phyloP scores from a whole-genome alignment of 2,888 invertebrate species.

The Tinea semifulvella region DNA sequence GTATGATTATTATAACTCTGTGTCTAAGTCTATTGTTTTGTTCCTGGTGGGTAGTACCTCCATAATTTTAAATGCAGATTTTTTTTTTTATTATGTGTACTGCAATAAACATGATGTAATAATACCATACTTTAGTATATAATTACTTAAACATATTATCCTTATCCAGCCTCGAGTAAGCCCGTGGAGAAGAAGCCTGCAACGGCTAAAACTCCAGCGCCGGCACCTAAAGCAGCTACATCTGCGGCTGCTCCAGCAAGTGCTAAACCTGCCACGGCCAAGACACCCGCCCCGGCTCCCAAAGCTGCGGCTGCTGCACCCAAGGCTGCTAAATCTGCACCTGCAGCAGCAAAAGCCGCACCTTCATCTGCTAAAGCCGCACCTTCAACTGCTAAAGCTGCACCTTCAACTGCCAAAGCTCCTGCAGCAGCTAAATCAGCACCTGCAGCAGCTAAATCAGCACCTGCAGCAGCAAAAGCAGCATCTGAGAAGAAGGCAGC shows the following conservation, averaged over 20 bases:
- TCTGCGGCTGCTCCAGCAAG: conserved; percentile 46
- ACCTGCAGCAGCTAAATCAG: conserved; percentile 33
- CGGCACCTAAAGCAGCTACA: conserved; percentile 36
- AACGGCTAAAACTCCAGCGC: conserved; percentile 52
- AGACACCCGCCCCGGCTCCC: conserved; percentile 37
- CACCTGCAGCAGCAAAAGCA: conserved; percentile 32
- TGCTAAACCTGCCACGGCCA: conserved; percentile 47
- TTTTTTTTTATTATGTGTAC: too few species aligned
- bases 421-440: conserved; percentile 52
- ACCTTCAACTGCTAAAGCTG: conserved; percentile 43
- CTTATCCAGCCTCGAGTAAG: conserved; percentile 29
- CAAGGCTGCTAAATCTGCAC: conserved; percentile 38
- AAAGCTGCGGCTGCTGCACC: conserved; percentile 28
- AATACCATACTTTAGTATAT: too few species aligned
- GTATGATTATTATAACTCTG: too few species aligned
- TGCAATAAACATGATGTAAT: too few species aligned
- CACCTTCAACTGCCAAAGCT: conserved; percentile 41
- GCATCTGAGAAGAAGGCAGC: conserved; percentile 53
- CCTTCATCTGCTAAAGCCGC: conserved; percentile 52
- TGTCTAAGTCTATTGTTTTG: too few species aligned
- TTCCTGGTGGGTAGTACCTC: too few species aligned
- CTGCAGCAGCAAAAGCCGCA: conserved; percentile 34
- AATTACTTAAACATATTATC: too few species aligned
- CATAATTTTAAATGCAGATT: too few species aligned
- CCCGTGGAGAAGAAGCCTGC: conserved; percentile 56